Conservation (phyloP, 2,888 invertebrate genomes). For the Carcina quercana region DNA sequence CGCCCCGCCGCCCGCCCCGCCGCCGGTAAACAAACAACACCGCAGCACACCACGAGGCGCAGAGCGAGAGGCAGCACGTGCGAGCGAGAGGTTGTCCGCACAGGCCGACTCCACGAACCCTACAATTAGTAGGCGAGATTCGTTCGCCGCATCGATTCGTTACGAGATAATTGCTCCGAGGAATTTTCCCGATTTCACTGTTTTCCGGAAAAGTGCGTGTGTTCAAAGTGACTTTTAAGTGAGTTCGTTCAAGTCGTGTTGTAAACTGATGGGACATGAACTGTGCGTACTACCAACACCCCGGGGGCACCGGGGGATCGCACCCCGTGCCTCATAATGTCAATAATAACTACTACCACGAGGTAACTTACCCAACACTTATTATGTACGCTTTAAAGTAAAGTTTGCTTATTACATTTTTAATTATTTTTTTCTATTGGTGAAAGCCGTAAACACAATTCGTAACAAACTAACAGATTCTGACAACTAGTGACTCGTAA, state of each 20-base stretch:
- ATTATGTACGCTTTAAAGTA: too few species aligned
- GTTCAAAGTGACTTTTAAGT: constrained; percentile 31
- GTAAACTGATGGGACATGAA: constrained; percentile 61
- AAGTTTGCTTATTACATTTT: too few species aligned
- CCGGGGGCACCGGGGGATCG: constrained; percentile 56
- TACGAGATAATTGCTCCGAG: constrained; percentile 66
- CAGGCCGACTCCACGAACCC: constrained; percentile 51
- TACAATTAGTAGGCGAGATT: constrained; percentile 73
- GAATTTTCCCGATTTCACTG: constrained; percentile 45
- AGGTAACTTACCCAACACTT: constrained; percentile 60
- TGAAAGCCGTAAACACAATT: too few species aligned
- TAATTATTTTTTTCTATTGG: too few species aligned
- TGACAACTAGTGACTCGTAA: too few species aligned
- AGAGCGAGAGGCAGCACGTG: constrained; percentile 38
- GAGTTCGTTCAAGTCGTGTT: constrained; percentile 23
- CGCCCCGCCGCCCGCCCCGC: constrained; percentile 51
- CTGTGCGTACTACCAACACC: constrained; percentile 67
- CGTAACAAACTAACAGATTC: too few species aligned
- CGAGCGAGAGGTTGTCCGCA: constrained; percentile 40
- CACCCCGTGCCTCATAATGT: constrained; percentile 60
- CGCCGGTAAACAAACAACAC: constrained; percentile 55
- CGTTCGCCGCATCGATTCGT: constrained; percentile 72
- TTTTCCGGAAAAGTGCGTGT: constrained; percentile 49
- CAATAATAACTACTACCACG: constrained; percentile 62
- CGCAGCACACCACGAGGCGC: constrained; percentile 32